Conservation (phyloP, 53 echinoderm and acorn worm species). For the Henricia sp. region DNA sequence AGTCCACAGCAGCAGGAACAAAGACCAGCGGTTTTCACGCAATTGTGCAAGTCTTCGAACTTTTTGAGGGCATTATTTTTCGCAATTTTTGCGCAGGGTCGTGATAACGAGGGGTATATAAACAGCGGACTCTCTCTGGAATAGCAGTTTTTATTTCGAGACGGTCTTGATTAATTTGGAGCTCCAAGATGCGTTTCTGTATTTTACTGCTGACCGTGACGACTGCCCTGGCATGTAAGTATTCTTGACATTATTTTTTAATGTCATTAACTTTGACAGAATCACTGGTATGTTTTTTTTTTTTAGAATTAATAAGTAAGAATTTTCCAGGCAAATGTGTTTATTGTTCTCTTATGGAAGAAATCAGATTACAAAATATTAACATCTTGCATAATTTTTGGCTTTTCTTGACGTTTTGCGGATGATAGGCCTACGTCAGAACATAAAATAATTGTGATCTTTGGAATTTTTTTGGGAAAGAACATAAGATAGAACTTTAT, state of each 20-base stretch:
- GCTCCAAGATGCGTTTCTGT: conserved; percentile 72
- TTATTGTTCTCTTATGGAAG: too few relatives aligned
- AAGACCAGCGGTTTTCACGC: conserved; percentile 25
- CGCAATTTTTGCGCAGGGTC: not conserved
- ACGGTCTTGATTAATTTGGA: conserved; percentile 22
- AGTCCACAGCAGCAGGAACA: conserved; percentile 14
- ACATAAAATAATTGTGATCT: too few relatives aligned
- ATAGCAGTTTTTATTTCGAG: not conserved
- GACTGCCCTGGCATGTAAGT: conserved; percentile 79
- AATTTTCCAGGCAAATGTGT: too few relatives aligned
- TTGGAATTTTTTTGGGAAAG: too few relatives aligned
- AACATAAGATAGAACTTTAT: too few relatives aligned
- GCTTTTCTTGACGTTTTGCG: too few relatives aligned
- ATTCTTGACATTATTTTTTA: not conserved
- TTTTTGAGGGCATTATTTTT: not conserved
- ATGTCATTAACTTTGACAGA: too few relatives aligned
- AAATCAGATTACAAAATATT: too few relatives aligned
- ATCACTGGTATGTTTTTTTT: too few relatives aligned
- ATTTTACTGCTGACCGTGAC: conserved; percentile 71
- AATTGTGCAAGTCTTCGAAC: conserved; percentile 49
- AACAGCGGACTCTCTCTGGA: not conserved
- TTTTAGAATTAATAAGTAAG: too few relatives aligned
- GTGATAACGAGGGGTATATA: conserved; percentile 8
- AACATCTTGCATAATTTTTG: too few relatives aligned
- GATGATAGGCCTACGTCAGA: too few relatives aligned